Base-by-base conservation (phyloP, 2,113 vertebrate genomes). In the Rostratula benghalensis region DNA sequence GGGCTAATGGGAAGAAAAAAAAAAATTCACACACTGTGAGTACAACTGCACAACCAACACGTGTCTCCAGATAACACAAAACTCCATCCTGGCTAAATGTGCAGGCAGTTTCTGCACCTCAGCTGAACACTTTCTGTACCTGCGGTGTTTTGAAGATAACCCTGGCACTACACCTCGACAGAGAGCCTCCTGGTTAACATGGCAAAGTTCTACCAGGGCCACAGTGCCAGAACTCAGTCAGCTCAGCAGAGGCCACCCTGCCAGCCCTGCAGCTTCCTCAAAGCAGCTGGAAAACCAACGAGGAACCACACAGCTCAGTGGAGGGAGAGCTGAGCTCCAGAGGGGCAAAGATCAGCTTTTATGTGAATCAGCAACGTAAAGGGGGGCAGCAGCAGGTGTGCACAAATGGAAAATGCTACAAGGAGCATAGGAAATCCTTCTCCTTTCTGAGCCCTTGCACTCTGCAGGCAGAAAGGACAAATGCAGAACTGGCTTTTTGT, bases 351-450 rank as follows among this genome's bases (percentile, higher is more conserved):
- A 15, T 10, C 74, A 75, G 3, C 13, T 30, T 73, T 43, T 14
- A 30, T 0, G 0, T 25, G 23, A 77, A 82, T 25, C n/a, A 53
- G 11, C 59, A 33, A 1, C 1, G 24, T 30, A 67, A 50, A 54
- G 51, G 20, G 57, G 48, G 80, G 63, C 16, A 78, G 46, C 19
- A 45, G 45, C 33, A 79, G 48, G 31, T 11, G 27, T 6, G 7
- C 46, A 54, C 22, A 71, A 27, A 41, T 1, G 7, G 57, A 50
- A 68, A 59, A 76, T 4, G 37, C 53, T 7, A 37, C 19, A 43
- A 69, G 27, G 57, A 91, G 45, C 37, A 76, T 7, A 39, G 31
- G 69, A 88, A 86, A 60, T 13, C 27, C 33, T 43, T 10, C 25
- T 2, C 4, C 30, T 54, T 88, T 63, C 80, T 45, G 4, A 12